Percentiles rank a stretch among this genome's conserved stretches.
These are phyloP conservation scores for Ophioninae sp. DNA, from an alignment of 2,888 invertebrate genomes.

Conservation along the genomic window DNA sequence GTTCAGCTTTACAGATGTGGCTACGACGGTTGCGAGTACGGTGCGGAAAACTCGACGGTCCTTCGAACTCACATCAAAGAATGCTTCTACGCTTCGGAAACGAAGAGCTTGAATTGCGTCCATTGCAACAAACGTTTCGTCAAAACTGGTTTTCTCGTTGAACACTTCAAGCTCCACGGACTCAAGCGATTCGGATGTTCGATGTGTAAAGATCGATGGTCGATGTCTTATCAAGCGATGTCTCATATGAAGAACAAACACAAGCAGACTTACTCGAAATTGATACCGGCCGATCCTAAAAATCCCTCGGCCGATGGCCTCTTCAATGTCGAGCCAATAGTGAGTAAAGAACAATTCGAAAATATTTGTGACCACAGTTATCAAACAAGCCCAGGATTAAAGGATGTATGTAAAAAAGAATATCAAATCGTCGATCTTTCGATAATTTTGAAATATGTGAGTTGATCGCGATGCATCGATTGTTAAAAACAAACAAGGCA, in stretches of 20 bases:
- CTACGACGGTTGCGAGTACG: conserved; percentile 79
- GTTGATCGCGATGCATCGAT: too few relatives aligned
- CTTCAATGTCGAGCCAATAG: conserved; percentile 81
- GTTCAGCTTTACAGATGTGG: conserved; percentile 83
- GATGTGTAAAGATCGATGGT: conserved; percentile 81
- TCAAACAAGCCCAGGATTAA: too few relatives aligned
- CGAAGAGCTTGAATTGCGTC: conserved; percentile 80
- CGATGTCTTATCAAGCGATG: conserved; percentile 74
- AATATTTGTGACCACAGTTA: not conserved
- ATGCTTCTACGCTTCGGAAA: conserved; percentile 71
- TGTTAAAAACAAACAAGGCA: too few relatives aligned
- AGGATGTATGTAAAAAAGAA: too few relatives aligned
- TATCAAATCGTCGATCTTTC: too few relatives aligned
- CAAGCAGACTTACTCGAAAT: conserved; percentile 77
- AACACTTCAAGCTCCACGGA: conserved; percentile 85
- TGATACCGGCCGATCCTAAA: conserved; percentile 81
- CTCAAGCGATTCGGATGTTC: conserved; percentile 84
- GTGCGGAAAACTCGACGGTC: conserved; percentile 73
- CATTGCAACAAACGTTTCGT: conserved; percentile 82
- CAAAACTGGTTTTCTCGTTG: conserved; percentile 81
- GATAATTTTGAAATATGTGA: too few relatives aligned
- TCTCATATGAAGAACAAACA: conserved; percentile 84
- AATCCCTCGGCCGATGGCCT: conserved; percentile 82
- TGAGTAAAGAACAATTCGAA: conserved; percentile 64
- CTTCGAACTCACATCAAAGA: conserved; percentile 81